Evolutionary conservation across 2,888 invertebrate genomes (phyloP), one percentile per base, ranked within the genome.

Genomic region (Thecocarcelia acutangulata): DNA sequence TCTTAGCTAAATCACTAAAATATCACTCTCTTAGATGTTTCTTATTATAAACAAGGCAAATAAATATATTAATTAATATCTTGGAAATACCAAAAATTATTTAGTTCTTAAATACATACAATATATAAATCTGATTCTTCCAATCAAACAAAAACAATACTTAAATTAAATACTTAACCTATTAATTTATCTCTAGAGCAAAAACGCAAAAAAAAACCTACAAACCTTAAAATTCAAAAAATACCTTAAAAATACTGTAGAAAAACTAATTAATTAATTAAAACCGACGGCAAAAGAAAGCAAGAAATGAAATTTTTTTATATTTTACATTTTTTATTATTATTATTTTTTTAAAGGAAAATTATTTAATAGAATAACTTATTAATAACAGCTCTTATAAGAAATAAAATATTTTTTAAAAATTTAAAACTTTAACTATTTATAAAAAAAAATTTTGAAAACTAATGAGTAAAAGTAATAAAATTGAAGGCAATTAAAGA

Each of bases 81-180:
- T 28, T 15, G 21, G n/a, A 28, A 52, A 33, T 44, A 44, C 48
- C 52, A 48, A 28, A 0, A 37, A 48, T 63, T 63, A 77, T 58
- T 50, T 58, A 50, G 5, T 70, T 50, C 24, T 15, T 24, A 52
- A 46, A 50, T 19, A 40, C n/a, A 50, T 33, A 44, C 50, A 66
- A 40, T 17, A 50, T 33, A 44, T 58, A 66, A 78, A 52, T 66
- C 66, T 54, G 46, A 73, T 24, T 78, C 76, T 76, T 76, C 76
- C 76, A 76, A 46, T 44, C 59, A 68, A 74, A 66, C 13, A 46
- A 59, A 68, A 61, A 15, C 48, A 52, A 44, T 64, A 46, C 17
- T 19, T 15, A 63, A 63, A 63, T 13, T 17, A 21, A 28, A 59
- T 50, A 50, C n/a, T 19, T 42, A 68, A 24, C 4, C 19, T 44